phyloP scores from a whole-genome alignment of 1,140 invertebrate species.

The Kradibia gibbosae region DNA sequence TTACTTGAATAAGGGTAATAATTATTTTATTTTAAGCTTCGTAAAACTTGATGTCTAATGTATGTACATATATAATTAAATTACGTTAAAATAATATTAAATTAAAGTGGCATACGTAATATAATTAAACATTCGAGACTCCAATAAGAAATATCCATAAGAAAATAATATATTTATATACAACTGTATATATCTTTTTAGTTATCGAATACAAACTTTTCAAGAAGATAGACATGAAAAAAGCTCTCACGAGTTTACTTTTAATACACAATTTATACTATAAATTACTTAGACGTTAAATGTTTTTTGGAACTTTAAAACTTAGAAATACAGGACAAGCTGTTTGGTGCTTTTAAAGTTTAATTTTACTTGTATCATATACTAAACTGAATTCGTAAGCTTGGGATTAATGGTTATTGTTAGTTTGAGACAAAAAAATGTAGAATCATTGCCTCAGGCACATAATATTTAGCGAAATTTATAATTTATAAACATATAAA shows the following conservation, averaged over 20 bases:
- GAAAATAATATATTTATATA: too few relatives aligned
- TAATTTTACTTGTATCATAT: not conserved
- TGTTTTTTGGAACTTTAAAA: not conserved
- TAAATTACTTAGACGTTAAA: not conserved
- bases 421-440: not conserved
- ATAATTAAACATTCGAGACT: too few relatives aligned
- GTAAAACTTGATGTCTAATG: too few relatives aligned
- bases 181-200: too few relatives aligned
- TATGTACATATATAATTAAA: too few relatives aligned
- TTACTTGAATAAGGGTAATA: too few relatives aligned
- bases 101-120: too few relatives aligned
- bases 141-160: too few relatives aligned
- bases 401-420: not conserved
- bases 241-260: not conserved
- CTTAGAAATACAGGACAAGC: not conserved
- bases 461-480: too few relatives aligned
- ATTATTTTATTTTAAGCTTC: too few relatives aligned
- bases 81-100: too few relatives aligned
- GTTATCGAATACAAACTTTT: not conserved
- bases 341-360: not conserved
- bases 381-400: not conserved
- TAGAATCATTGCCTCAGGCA: not conserved
- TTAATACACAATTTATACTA: not conserved
- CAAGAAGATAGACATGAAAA: not conserved
- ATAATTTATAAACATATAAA: too few relatives aligned